phyloP scores from a whole-genome alignment of 2,797 vertebrate genomes.

The Selene dorsalis region DNA sequence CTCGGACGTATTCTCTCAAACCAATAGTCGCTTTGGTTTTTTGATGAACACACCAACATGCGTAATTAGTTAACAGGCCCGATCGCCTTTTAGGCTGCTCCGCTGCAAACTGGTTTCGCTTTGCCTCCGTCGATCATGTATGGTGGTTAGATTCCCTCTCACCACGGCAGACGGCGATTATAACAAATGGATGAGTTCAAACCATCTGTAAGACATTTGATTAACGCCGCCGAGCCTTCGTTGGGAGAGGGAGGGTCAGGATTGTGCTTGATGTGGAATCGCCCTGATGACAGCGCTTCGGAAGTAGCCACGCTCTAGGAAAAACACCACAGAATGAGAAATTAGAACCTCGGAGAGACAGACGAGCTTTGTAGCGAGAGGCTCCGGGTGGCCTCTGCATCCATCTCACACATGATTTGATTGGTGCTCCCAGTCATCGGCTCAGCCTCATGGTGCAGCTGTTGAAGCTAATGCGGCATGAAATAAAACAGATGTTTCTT shows the following conservation, averaged over 20 bases:
- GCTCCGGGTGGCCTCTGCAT: slow-evolving; percentile 78
- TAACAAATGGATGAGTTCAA: slow-evolving; percentile 87
- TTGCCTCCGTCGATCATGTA: slow-evolving; percentile 70
- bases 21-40: slow-evolving; percentile 43
- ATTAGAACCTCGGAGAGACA: slow-evolving; percentile 70
- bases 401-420: slow-evolving; percentile 78
- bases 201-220: slow-evolving; percentile 87
- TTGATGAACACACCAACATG: slow-evolving; percentile 54
- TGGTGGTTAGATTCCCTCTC: slow-evolving; percentile 76
- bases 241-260: slow-evolving; percentile 43
- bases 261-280: slow-evolving; percentile 73
- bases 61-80: slow-evolving; percentile 60
- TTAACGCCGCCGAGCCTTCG: slow-evolving; percentile 75
- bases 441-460: slow-evolving; percentile 68
- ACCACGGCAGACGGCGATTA: slow-evolving; percentile 77
- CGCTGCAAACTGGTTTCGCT: slow-evolving; percentile 74
- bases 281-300: slow-evolving; percentile 75
- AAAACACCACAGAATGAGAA: slow-evolving; percentile 72
- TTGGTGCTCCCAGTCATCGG: slow-evolving; percentile 76
- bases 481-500: slow-evolving; percentile 81
- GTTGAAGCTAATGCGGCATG: slow-evolving; percentile 78
- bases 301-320: slow-evolving; percentile 79
- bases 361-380: slow-evolving; percentile 65
- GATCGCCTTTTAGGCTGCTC: slow-evolving; percentile 46
- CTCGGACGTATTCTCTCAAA: slow-evolving; percentile 41